A percentile compares a stretch with the other conserved stretches of the same genome.
phyloP scores from a whole-genome alignment of 1,140 invertebrate species.

The Semibalanus balanoides region DNA sequence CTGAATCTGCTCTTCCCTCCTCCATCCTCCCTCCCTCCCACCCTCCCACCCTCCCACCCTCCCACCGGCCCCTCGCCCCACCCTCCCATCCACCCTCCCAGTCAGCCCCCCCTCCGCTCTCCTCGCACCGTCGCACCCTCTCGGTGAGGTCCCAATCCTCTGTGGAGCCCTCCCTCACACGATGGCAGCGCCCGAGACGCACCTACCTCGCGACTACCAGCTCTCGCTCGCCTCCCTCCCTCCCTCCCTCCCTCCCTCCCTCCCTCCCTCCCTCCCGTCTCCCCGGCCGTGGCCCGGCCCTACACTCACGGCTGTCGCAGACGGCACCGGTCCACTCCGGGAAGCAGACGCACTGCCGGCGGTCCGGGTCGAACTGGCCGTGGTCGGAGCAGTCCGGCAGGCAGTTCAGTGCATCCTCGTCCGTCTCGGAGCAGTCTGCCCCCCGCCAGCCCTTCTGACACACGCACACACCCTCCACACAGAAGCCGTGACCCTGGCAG shows the following conservation, averaged over 20 bases:
- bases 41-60: too few species aligned
- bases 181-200: too few species aligned
- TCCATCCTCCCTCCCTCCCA: too few species aligned
- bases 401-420: constrained; percentile 84
- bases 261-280: not conserved
- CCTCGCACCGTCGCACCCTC: too few species aligned
- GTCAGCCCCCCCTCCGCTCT: too few species aligned
- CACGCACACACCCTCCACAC: constrained; percentile 84
- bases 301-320: constrained; percentile 48
- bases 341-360: constrained; percentile 79
- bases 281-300: too few species aligned
- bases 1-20: too few species aligned
- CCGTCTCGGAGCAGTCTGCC: constrained; percentile 73
- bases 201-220: too few species aligned
- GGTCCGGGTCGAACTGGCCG: constrained; percentile 79
- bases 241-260: not conserved
- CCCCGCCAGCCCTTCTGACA: constrained; percentile 97
- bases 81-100: too few species aligned
- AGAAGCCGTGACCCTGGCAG: constrained; percentile 89
- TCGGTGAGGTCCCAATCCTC: too few species aligned
- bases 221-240: constrained; percentile 10
- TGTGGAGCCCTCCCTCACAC: too few species aligned
- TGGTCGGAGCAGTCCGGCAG: constrained; percentile 85
- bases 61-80: too few species aligned
- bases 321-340: constrained; percentile 84